Evolutionary conservation across 1,140 invertebrate species (phyloP), one percentile per base, ranked within the genome.

Genomic region (Anadara kagoshimensis): DNA sequence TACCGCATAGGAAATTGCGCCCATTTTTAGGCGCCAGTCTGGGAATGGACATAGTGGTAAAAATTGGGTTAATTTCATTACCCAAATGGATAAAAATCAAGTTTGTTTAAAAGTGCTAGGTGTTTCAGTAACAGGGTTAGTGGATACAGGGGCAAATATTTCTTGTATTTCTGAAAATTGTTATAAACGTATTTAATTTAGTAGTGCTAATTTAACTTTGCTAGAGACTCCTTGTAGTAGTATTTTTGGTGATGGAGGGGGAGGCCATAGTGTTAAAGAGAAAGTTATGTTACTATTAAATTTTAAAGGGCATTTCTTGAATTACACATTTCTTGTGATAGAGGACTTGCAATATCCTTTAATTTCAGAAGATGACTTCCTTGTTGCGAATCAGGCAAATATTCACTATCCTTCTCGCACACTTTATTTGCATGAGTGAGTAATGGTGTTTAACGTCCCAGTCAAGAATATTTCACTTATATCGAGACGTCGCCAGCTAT

Each of bases 371-470:
- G 56, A 58, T 58, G 56, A 58, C 36, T 58, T 58, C 36, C 20
- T 58, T n/a, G 14, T 26, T 29, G 56, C 22, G 36, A 58, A 58
- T 20, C 26, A 29, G 20, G 56, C 56, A 58, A 58, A 58, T 58
- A 58, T 36, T 36, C 56, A 58, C 36, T 58, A 58, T 58, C 26
- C 56, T 26, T 29, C 56, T 58, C 22, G 56, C 18, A 58, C 26
- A n/a, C 56, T 58, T 14, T 58, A 57, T 57, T 57, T 57, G 56
- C 56, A 57, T 57, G n/a, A n/a, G n/a, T n/a, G n/a, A n/a, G n/a
- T n/a, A n/a, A n/a, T n/a, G n/a, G n/a, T n/a, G n/a, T n/a, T n/a
- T n/a, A n/a, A n/a, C n/a, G n/a, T n/a, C n/a, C n/a, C n/a, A n/a
- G n/a, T n/a, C n/a, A n/a, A n/a, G n/a, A n/a, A n/a, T n/a, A n/a